Evolutionary conservation across 2,888 invertebrate genomes (phyloP), one percentile per base, ranked within the genome.

Genomic region (Dryococelus australis): DNA sequence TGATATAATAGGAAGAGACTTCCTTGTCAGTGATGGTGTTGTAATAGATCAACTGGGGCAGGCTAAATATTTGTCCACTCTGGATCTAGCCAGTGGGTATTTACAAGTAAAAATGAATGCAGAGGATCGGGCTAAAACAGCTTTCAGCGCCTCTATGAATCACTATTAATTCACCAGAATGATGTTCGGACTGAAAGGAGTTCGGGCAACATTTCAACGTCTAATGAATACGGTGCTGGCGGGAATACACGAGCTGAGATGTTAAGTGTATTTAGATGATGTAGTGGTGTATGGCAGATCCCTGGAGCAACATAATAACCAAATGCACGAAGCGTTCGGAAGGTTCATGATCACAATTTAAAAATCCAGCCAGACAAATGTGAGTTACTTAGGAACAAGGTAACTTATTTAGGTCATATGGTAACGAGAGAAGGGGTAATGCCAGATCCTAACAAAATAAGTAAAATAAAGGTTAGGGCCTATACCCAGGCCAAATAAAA

Each of bases 201-300:
- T 78, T 4, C 65, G 85, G 10, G 65, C 27, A 9, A 86, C 86
- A 12, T 87, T 88, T 83, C 87, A 85, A 43, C n/a, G 78, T 0
- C n/a, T 87, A 8, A 85, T 87, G 85, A 43, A 53, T 85, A 87
- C 51, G 10, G 43, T 87, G 0, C 43, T 78, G n/a, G 10, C 43
- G 4, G 35, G 28, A 10, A 28, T 84, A 43, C 26, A 26, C 4
- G 84, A 84, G 1, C 0, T 84, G 0, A 43, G 79, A n/a, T 89
- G 89, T 79, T 87, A 89, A 13, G 89, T 90, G 13, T 90, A 90
- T 85, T 26, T 90, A 43, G 89, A 90, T 83, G 89, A 90, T 84
- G 85, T 89, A 9, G 86, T 90, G 0, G 26, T 85, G 0, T 78
- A 78, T 35, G 85, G 87, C 26, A 78, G 28, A 43, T 35, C 85